phyloP scores from a whole-genome alignment of 2,888 invertebrate genomes.

The Chalcis sispes region DNA sequence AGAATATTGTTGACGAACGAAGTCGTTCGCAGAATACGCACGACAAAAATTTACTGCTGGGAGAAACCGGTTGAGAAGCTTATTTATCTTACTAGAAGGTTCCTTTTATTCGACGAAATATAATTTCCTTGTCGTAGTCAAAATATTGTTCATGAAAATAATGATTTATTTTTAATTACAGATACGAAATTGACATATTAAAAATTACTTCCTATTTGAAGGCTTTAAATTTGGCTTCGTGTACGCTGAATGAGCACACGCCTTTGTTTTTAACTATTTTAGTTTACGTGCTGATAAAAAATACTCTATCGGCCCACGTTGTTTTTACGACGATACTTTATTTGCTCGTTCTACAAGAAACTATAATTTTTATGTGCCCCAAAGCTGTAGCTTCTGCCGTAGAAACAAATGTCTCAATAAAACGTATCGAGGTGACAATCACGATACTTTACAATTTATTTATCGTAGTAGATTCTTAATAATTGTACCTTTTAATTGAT shows the following conservation, averaged over 20 bases:
- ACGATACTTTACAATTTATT: background rate
- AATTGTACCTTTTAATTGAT: no score
- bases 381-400: constrained; percentile 80
- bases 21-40: constrained; percentile 86
- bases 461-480: background rate
- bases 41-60: constrained; percentile 93
- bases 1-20: constrained; percentile 89
- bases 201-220: constrained; percentile 80
- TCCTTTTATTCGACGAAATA: constrained; percentile 61
- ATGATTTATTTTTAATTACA: constrained; percentile 66
- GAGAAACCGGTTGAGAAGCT: constrained; percentile 86
- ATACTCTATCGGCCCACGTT: constrained; percentile 79
- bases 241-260: constrained; percentile 90
- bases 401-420: constrained; percentile 81
- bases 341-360: constrained; percentile 84
- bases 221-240: constrained; percentile 80
- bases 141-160: background rate
- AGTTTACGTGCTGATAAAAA: constrained; percentile 82
- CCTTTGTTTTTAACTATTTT: constrained; percentile 89
- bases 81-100: constrained; percentile 83
- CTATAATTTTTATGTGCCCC: constrained; percentile 82
- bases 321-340: constrained; percentile 88
- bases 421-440: constrained; percentile 79
- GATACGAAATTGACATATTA: constrained; percentile 83
- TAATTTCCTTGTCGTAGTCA: background rate